Evolutionary conservation across 2,113 vertebrate genomes (phyloP), one percentile per base, ranked within the genome.

Genomic region (Oceanodroma tethys): DNA sequence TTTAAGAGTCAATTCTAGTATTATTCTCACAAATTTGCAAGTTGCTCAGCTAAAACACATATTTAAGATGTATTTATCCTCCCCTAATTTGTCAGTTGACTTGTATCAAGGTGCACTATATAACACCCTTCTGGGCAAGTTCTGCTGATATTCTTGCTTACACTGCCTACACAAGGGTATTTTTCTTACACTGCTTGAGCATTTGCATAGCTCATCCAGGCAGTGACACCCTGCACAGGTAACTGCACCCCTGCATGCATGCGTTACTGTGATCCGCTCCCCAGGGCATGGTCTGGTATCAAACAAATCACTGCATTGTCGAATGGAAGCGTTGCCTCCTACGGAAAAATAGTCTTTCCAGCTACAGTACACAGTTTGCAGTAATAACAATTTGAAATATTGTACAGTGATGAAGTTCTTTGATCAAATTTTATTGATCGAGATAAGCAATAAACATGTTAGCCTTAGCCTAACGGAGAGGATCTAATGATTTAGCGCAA

Each of bases 371-470:
- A 7, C 26, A 30, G 43, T 15, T 30, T 45, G 12, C 11, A 16
- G 20, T 2, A 52, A 40, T 9, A 71, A 5, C 21, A 40, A 15
- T 36, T 30, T 53, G 29, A 48, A 72, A 53, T 32, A 18, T 4
- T 13, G 14, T 16, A 9, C 10, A 29, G 30, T 1, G 52, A 36
- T 19, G 13, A 72, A 66, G 30, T 30, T 52, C 38, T 65, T 56
- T 9, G 13, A 58, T 52, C 58, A 53, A 59, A 34, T 29, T 6
- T 16, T 60, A 3, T 45, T 29, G 32, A 29, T 5, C 0, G 1
- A 72, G 16, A 30, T 17, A 15, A 50, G 22, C 25, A 65, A 25
- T 32, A 78, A 59, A 5, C 5, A 17, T 32, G 65, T 75, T 20
- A 43, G 6, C 7, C 20, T 19, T 22, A 43, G 19, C 29, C 55